Evolutionary conservation across 1,140 invertebrate species (phyloP), one percentile per base, ranked within the genome.

Genomic region (Cataglyphis hispanica): DNA sequence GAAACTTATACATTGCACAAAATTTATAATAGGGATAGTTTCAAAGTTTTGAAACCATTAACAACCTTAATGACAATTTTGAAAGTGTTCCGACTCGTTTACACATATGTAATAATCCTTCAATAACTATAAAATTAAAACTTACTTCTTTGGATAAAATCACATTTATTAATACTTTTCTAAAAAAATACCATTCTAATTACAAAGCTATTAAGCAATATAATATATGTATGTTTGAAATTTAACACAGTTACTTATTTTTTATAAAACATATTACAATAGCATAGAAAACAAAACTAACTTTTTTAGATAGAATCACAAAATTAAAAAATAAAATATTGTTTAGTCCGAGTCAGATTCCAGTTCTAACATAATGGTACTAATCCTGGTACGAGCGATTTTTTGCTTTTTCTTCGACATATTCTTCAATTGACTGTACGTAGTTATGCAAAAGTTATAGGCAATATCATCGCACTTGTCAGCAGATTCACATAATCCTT

Each of bases 381-480:
- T 34, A 16, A 66, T 40, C 1, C 1, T 66, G 3, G 34, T 22
- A 66, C 31, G 19, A 66, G 63, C 64, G 11, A 22, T 67, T 22
- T 67, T 67, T 67, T 67, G 64, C 11, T 67, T 67, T 22, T 67
- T 67, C 31, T 67, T 67, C 4, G 34, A 67, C 64, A 67, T 40
- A 1, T 67, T 40, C n/a, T 40, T 67, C 4, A 67, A 22, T 67
- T 67, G 64, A 67, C 64, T 67, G 5, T 67, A 69, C 40, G 40
- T 69, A 69, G 40, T 69, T 40, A 69, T 69, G 40, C 66, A 69
- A 69, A 69, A 69, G 13, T 69, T 69, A 19, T 69, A 69, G 2
- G 66, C 22, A 69, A 69, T 3, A 69, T 69, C 22, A 69, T 50
- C 7, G 6, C 43, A 16, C 6, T 69, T 69, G 8, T 69, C 22